phyloP scores from a whole-genome alignment of 2,797 vertebrate genomes.

The Neostethus bicornis region DNA sequence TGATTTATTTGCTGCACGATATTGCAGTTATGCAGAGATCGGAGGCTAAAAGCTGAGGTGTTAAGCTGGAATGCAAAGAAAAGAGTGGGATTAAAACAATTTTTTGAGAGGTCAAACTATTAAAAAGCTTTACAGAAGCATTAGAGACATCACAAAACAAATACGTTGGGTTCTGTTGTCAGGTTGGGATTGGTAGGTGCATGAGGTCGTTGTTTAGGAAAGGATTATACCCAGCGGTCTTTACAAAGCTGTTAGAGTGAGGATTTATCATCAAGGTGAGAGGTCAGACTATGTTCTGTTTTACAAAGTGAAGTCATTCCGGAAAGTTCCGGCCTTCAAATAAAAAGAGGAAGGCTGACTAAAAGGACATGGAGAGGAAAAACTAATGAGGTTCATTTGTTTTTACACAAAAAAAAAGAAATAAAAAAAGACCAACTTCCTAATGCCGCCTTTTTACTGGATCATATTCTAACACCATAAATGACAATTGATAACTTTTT shows the following conservation, averaged over 20 bases:
- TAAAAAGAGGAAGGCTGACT: background rate
- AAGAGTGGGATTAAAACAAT: conserved; percentile 49
- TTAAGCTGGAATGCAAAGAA: conserved; percentile 31
- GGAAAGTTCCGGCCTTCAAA: background rate
- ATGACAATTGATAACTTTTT: no score
- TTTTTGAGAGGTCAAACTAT: conserved; percentile 50
- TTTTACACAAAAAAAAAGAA: no score
- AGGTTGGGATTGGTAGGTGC: conserved; percentile 43
- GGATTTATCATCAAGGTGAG: conserved; percentile 35
- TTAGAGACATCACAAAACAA: conserved; percentile 53
- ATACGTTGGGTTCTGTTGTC: conserved; percentile 60
- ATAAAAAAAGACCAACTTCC: no score
- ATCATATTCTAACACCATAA: no score
- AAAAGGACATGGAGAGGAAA: background rate
- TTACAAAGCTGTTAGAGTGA: conserved; percentile 10
- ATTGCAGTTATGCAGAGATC: conserved; percentile 21
- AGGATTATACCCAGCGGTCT: conserved; percentile 38
- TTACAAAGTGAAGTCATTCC: conserved; percentile 19
- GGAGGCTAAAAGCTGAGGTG: conserved; percentile 27
- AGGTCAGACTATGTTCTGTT: conserved; percentile 26
- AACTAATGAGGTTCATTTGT: background rate
- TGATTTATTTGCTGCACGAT: no score
- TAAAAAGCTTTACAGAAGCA: conserved; percentile 53
- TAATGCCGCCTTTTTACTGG: no score
- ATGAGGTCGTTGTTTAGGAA: conserved; percentile 41